Evolutionary conservation across 2,113 vertebrate species (phyloP).

Genomic region (Piaya cayana): DNA sequence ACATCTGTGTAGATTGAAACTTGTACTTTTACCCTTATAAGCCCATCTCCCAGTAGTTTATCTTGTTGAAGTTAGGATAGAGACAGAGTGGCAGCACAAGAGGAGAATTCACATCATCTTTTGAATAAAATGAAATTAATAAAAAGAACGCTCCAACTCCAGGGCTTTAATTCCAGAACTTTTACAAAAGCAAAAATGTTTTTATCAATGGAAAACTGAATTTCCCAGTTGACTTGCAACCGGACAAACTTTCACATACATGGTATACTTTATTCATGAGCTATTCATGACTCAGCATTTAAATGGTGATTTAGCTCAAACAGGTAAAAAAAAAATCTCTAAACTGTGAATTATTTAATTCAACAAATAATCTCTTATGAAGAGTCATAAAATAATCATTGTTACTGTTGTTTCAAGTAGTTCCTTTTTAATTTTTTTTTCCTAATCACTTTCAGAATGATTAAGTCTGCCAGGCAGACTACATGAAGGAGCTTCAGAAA

Average conservation of each 20-base stretch:
- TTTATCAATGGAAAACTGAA: neutral
- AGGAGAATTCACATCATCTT: neutral
- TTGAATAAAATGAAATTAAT: neutral
- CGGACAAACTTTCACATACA: neutral
- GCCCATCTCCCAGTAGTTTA: neutral
- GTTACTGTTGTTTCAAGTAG: neutral
- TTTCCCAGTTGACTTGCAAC: neutral
- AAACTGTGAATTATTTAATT: neutral
- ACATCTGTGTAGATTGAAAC: too few relatives aligned
- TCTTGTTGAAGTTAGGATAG: neutral
- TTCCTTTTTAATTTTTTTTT: neutral
- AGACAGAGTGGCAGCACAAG: neutral
- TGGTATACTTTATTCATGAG: slow-evolving; percentile 25
- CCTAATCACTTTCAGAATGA: neutral
- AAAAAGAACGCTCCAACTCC: neutral
- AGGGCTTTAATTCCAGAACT: neutral
- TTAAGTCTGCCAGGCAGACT: neutral
- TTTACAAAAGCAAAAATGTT: neutral
- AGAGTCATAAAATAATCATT: neutral
- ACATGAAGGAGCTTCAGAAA: neutral
- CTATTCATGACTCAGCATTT: neutral
- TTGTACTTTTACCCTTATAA: neutral
- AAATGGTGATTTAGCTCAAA: neutral
- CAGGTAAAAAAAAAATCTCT: neutral
- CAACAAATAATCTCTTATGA: neutral